Evolutionary conservation across 1,140 invertebrate genomes (phyloP).

Genomic region (Muscidifurax raptorellus): DNA sequence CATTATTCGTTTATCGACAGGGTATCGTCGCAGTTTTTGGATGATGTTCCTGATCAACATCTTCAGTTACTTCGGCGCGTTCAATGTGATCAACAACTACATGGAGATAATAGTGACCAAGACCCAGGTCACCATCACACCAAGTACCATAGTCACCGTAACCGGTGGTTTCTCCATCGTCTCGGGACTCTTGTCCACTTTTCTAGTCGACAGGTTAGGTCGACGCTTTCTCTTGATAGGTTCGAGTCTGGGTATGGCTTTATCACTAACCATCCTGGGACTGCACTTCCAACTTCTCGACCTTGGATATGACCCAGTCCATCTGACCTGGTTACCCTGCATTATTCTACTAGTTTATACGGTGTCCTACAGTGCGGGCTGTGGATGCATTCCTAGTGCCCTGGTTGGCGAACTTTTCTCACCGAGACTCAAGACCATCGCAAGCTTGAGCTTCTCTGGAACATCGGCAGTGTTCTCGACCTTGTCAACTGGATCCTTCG

Average conservation of each 20-base stretch:
- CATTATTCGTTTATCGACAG: slow-evolving; percentile 54
- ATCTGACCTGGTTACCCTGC: slow-evolving; percentile 71
- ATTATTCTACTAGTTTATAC: slow-evolving; percentile 62
- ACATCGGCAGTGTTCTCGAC: slow-evolving; percentile 77
- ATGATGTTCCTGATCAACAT: slow-evolving; percentile 64
- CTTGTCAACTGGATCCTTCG: slow-evolving; percentile 76
- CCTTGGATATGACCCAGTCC: slow-evolving; percentile 55
- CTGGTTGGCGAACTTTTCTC: slow-evolving; percentile 71
- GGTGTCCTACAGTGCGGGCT: slow-evolving; percentile 64
- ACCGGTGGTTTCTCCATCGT: slow-evolving; percentile 64
- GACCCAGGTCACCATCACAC: slow-evolving; percentile 58
- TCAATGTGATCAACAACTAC: slow-evolving; percentile 66
- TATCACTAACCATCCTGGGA: slow-evolving; percentile 68
- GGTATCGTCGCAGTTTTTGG: slow-evolving; percentile 58
- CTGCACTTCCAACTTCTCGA: slow-evolving; percentile 72
- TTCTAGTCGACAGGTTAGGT: slow-evolving; percentile 69
- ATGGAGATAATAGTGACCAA: slow-evolving; percentile 70
- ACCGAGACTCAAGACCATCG: slow-evolving; percentile 67
- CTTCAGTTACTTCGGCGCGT: slow-evolving; percentile 65
- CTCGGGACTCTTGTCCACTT: slow-evolving; percentile 61
- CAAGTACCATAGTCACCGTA: slow-evolving; percentile 66
- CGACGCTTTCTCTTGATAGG: slow-evolving; percentile 64
- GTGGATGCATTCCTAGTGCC: slow-evolving; percentile 68
- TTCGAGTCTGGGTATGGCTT: slow-evolving; percentile 62
- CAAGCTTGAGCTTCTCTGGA: slow-evolving; percentile 74